Percentiles rank a stretch among this genome's conserved stretches.
Evolutionary conservation across 1,140 invertebrate genomes (phyloP).

Genomic region (Rhagoletis zephyria): DNA sequence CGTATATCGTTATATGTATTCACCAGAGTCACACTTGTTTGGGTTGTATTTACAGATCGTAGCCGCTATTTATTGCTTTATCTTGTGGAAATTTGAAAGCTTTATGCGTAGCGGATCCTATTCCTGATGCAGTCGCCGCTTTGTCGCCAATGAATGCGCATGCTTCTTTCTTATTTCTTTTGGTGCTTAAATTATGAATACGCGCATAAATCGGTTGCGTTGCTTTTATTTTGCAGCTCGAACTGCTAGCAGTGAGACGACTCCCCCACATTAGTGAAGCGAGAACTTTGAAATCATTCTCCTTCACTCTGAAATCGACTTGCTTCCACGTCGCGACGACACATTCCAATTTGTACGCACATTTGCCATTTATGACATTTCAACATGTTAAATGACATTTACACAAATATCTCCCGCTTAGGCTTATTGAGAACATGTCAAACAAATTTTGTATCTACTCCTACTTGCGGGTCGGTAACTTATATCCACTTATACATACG

Average conservation of each 20-base stretch:
- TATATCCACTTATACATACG: background rate
- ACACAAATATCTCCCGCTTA: slow-evolving; percentile 14
- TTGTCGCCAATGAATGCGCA: background rate
- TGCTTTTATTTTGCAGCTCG: background rate
- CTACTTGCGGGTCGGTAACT: background rate
- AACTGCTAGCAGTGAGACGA: background rate
- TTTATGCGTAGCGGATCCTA: too few relatives aligned
- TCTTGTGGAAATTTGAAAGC: background rate
- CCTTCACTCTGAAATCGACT: background rate
- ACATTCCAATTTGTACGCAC: slow-evolving; percentile 19
- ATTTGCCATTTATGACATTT: slow-evolving; percentile 36
- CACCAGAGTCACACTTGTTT: background rate
- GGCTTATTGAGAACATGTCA: slow-evolving; percentile 38
- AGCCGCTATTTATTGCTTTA: slow-evolving; percentile 4
- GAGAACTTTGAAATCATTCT: too few relatives aligned
- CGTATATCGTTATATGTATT: background rate
- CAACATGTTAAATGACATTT: slow-evolving; percentile 39
- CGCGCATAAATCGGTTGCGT: background rate
- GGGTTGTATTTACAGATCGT: background rate
- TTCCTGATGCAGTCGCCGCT: background rate
- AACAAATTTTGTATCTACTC: slow-evolving; percentile 3
- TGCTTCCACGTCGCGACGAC: background rate
- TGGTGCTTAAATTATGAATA: background rate
- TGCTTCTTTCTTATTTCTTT: background rate
- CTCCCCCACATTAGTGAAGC: background rate